Evolutionary conservation across 2,888 invertebrate genomes (phyloP), one percentile per base, ranked within the genome.

Genomic region (Pterostichus madidus): DNA sequence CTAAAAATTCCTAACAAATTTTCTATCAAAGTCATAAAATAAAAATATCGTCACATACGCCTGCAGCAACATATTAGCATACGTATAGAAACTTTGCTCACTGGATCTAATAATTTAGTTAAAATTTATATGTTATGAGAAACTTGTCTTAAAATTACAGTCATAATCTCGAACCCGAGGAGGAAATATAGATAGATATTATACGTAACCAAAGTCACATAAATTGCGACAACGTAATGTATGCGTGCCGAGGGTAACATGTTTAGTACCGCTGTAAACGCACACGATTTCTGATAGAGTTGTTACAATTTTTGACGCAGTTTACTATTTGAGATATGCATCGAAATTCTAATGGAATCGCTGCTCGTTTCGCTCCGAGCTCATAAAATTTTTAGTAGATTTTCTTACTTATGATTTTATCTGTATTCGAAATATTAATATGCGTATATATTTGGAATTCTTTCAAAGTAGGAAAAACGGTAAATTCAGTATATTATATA

Each of bases 111-210:
- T 44, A 71, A 71, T 71, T 71, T 44, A 2, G 11, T 17, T 13
- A 39, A 71, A 71, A 71, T 71, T 44, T 71, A 71, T 71, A 71
- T 44, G 68, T 64, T 64, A 71, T 17, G 68, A 44, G 68, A 64
- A 64, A 35, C 64, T 35, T 64, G 64, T 64, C 64, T 31, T 32
- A 71, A 71, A 71, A 71, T 71, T 71, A 71, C 44, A 2, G 44
- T 44, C 68, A 71, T 71, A 71, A 71, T 71, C 68, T 17, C 15
- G 15, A 11, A 8, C 39, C 39, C n/a, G 15, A 44, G 44, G 15
- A 71, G 68, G 44, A 71, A 44, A 44, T 46, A 44, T 71, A 11
- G 17, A 59, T 24, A 59, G 13, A 24, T 15, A 59, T 10, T 59
- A 59, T 31, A 59, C 53, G 53, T 53, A 53, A 59, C 32, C 64